Conservation (phyloP, 2,888 invertebrate genomes). For the Tricholauxania praeusta region DNA sequence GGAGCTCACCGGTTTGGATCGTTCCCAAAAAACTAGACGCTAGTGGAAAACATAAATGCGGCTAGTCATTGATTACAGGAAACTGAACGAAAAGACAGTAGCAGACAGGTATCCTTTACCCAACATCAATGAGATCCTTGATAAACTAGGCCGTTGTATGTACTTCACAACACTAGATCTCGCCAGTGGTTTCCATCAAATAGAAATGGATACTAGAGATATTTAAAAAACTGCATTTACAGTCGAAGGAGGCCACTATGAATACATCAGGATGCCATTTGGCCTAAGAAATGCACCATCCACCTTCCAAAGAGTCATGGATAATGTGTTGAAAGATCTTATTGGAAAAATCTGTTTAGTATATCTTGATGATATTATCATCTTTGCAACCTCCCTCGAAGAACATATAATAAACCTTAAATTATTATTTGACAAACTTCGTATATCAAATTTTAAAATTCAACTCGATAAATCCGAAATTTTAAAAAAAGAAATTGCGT, state of each 20-base stretch:
- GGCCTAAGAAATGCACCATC: conserved; percentile 37
- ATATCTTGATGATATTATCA: conserved; percentile 39
- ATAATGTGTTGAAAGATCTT: conserved; percentile 32
- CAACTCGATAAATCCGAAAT: conserved; percentile 32
- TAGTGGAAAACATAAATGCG: conserved; percentile 36
- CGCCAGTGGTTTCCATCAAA: conserved; percentile 57
- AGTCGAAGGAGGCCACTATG: conserved; percentile 43
- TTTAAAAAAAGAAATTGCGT: conserved; percentile 4
- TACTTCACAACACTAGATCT: conserved; percentile 47
- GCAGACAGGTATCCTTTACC: conserved; percentile 11
- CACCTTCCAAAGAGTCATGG: conserved; percentile 38
- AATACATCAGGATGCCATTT: conserved; percentile 46
- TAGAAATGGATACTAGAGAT: conserved; percentile 49
- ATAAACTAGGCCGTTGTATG: conserved; percentile 26
- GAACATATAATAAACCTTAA: conserved; percentile 31
- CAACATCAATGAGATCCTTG: not conserved
- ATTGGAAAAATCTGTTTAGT: conserved; percentile 33
- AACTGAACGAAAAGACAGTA: conserved; percentile 24
- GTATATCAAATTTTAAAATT: conserved; percentile 33
- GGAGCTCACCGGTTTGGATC: conserved; percentile 33
- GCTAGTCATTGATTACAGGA: conserved; percentile 26
- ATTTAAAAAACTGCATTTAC: conserved; percentile 48
- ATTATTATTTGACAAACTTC: conserved; percentile 24
- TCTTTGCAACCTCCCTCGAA: conserved; percentile 30
- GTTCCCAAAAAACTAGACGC: conserved; percentile 36